Evolutionary conservation across 2,113 vertebrate species (phyloP), one percentile per base, ranked within the genome.

Genomic region (Aegotheles bennettii): DNA sequence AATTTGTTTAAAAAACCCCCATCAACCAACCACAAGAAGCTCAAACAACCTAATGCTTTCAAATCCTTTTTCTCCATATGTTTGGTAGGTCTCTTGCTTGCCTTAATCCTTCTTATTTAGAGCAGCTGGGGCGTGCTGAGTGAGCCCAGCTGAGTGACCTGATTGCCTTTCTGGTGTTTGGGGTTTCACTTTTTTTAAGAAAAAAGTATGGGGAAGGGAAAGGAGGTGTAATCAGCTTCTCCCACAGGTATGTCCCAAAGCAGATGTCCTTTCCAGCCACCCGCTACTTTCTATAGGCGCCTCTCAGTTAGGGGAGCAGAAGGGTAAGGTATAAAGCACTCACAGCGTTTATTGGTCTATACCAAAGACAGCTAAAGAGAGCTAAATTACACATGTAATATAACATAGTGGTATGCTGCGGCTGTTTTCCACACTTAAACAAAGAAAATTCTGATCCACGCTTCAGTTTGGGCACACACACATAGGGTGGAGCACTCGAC

Each of bases 281-380:
- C 25, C 25, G 7, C 77, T 51, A 10, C 35, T 69, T 67, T 85
- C 70, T 86, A 10, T 14, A 79, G 45, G 24, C 3, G 1, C 56
- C 51, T 85, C 68, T 74, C 50, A 65, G 73, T 45, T 54, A 25
- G 19, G 25, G 59, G 36, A 82, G 87, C 65, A 82, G 40, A 88
- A 86, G 28, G 10, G 6, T 63, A 48, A 86, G 31, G 42, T 63
- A 74, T 42, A 87, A 92, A 90, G n/a, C 19, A 60, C 3, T 3
- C 36, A 29, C 48, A 17, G 50, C 12, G 29, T n/a, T 76, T 83
- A 43, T 11, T 69, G n/a, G 31, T 77, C 38, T 56, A 10, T 24
- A 64, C 21, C 40, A 54, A 59, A 90, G 75, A 59, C 42, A 92
- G 73, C 57, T 67, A 54, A 59, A 90, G 75, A 59, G 36, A 92